Conservation (phyloP, 2,888 invertebrate genomes). For the Idaea biselata region DNA sequence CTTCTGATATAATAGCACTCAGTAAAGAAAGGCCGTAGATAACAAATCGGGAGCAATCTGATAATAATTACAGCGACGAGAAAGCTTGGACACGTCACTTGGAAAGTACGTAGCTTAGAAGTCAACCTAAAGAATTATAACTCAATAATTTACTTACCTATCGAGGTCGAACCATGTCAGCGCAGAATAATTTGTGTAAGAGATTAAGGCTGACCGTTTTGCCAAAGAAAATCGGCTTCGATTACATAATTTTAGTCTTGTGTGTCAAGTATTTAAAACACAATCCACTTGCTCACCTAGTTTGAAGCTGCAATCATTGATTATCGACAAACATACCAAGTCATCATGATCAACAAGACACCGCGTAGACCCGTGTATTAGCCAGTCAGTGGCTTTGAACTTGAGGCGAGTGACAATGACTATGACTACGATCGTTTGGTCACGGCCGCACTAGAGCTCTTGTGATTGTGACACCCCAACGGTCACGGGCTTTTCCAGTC, state of each 20-base stretch:
- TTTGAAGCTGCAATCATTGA: too few relatives aligned
- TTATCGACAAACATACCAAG: too few relatives aligned
- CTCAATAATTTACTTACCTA: constrained; percentile 11
- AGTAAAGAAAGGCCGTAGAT: constrained; percentile 40
- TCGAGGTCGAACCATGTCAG: constrained; percentile 20
- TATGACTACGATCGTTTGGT: constrained; percentile 41
- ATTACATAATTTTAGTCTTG: neutral
- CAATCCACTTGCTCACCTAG: too few relatives aligned
- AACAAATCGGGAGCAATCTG: constrained; percentile 60
- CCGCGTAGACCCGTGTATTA: neutral
- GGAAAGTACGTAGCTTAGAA: constrained; percentile 49
- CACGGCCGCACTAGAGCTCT: constrained; percentile 55
- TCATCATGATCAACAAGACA: too few relatives aligned
- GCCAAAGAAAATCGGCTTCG: neutral
- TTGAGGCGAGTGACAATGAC: constrained; percentile 21
- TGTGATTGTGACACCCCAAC: constrained; percentile 38
- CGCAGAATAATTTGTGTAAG: constrained; percentile 7
- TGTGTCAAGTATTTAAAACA: too few relatives aligned
- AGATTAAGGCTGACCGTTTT: neutral
- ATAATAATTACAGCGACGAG: constrained; percentile 68
- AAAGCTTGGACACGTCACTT: constrained; percentile 59
- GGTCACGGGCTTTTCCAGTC: constrained; percentile 54
- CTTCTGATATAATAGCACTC: neutral
- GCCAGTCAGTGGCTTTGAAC: constrained; percentile 27
- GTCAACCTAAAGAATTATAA: constrained; percentile 1